A percentile compares a stretch with the other conserved stretches of the same genome.
These are phyloP conservation scores for Allygus modestus DNA, from an alignment of 2,888 invertebrate genomes.

Conservation along the genomic window DNA sequence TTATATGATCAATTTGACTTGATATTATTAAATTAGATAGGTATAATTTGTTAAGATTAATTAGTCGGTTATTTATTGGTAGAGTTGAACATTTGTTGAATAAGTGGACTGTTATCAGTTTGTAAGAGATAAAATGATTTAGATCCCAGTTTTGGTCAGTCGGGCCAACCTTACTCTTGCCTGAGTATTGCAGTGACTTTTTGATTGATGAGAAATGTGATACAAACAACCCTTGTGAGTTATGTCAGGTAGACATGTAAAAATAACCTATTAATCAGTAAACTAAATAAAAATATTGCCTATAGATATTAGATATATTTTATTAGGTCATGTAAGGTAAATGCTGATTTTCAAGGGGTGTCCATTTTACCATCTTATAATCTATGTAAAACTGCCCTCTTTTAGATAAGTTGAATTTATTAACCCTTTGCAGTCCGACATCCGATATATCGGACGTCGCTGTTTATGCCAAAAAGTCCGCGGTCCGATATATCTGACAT, in stretches of 20 bases:
- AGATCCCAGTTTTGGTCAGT: neutral
- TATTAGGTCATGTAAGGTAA: too few relatives aligned
- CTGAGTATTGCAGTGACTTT: neutral
- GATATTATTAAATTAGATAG: neutral
- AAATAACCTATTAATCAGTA: neutral
- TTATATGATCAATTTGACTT: too few relatives aligned
- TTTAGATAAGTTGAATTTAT: too few relatives aligned
- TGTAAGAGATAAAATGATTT: constrained; percentile 21
- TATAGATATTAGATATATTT: too few relatives aligned
- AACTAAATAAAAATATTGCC: too few relatives aligned
- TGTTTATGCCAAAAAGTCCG: too few relatives aligned
- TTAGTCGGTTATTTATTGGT: constrained; percentile 1
- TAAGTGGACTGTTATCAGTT: constrained; percentile 23
- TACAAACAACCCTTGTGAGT: constrained; percentile 8
- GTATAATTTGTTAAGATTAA: constrained; percentile 28
- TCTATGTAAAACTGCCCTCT: too few relatives aligned
- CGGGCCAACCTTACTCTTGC: neutral
- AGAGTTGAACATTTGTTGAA: neutral
- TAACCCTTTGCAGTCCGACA: too few relatives aligned
- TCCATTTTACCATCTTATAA: too few relatives aligned
- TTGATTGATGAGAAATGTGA: constrained; percentile 2
- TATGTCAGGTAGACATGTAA: constrained; percentile 9
- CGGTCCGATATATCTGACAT: too few relatives aligned
- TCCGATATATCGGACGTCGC: too few relatives aligned
- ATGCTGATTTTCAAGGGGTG: too few relatives aligned